Conservation (phyloP, 2,888 invertebrate genomes). For the Drosophila longiperda region DNA sequence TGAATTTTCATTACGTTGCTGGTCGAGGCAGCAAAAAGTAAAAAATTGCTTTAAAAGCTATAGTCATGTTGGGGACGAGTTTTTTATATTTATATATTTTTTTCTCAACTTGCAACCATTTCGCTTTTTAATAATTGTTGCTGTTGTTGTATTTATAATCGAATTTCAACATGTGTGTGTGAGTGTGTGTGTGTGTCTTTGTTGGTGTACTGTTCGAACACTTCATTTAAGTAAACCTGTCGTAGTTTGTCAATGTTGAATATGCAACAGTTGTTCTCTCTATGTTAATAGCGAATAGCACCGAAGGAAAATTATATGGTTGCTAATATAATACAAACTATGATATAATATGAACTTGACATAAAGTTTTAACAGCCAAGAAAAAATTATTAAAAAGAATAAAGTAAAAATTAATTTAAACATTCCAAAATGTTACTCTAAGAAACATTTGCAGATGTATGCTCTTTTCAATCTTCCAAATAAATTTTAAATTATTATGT, state of each 20-base stretch:
- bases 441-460: too few relatives aligned
- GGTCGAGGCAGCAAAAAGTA: conserved; percentile 23
- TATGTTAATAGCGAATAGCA: not conserved
- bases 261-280: conserved; percentile 24
- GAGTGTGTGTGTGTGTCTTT: conserved; percentile 11
- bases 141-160: conserved; percentile 63
- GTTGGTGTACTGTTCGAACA: conserved; percentile 33
- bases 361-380: too few relatives aligned
- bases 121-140: conserved; percentile 58
- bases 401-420: too few relatives aligned
- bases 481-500: not conserved
- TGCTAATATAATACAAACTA: not conserved
- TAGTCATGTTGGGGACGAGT: conserved; percentile 54
- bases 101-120: conserved; percentile 28
- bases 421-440: too few relatives aligned
- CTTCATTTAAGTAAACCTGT: conserved; percentile 63
- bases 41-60: conserved; percentile 50
- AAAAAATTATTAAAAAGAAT: too few relatives aligned
- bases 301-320: not conserved
- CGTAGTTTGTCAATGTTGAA: conserved; percentile 45
- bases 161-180: conserved; percentile 59
- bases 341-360: too few relatives aligned
- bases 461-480: too few relatives aligned
- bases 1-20: conserved; percentile 76
- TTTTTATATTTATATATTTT: conserved; percentile 26